Percentiles rank a stretch among this genome's conserved stretches.
These are phyloP conservation scores for Sebastiscus tertius DNA, from an alignment of 2,797 vertebrate species.

Conservation along the genomic window DNA sequence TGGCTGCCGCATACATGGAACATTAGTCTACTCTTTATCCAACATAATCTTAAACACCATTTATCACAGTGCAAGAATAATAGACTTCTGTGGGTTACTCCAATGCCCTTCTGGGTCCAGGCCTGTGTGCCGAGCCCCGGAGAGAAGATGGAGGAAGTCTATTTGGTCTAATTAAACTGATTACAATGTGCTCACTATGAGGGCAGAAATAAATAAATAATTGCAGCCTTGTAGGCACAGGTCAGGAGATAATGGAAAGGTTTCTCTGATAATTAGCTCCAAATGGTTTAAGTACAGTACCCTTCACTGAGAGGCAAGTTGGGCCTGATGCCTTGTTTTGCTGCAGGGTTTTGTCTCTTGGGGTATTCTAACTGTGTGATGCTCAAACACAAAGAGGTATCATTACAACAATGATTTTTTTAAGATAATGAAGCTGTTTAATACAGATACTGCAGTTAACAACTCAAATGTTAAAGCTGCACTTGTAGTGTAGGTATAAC, in stretches of 20 bases:
- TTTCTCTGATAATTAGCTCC: slow-evolving; percentile 70
- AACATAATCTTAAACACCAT: slow-evolving; percentile 65
- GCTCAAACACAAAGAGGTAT: background rate
- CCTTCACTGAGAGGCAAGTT: slow-evolving; percentile 20
- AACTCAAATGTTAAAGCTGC: background rate
- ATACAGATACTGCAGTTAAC: background rate
- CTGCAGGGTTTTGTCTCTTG: background rate
- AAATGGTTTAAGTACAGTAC: slow-evolving; percentile 60
- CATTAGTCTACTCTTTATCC: slow-evolving; percentile 64
- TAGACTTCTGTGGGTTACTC: slow-evolving; percentile 30
- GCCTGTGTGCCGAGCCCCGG: slow-evolving; percentile 11
- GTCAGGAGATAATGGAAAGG: slow-evolving; percentile 72
- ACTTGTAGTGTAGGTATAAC: no score
- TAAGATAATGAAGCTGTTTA: background rate
- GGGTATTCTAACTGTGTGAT: background rate
- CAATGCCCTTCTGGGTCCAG: slow-evolving; percentile 13
- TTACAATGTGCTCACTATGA: slow-evolving; percentile 50
- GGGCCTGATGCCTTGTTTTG: slow-evolving; percentile 20
- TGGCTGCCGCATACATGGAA: slow-evolving; percentile 30
- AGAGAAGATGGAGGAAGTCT: slow-evolving; percentile 44
- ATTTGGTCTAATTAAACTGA: slow-evolving; percentile 73
- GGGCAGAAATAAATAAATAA: slow-evolving; percentile 61
- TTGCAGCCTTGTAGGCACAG: slow-evolving; percentile 55
- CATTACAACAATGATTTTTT: background rate
- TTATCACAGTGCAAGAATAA: slow-evolving; percentile 63